A percentile compares a stretch with the other conserved stretches of the same genome.
Evolutionary conservation across 2,113 vertebrate genomes (phyloP).

Genomic region (Prinia subflava): DNA sequence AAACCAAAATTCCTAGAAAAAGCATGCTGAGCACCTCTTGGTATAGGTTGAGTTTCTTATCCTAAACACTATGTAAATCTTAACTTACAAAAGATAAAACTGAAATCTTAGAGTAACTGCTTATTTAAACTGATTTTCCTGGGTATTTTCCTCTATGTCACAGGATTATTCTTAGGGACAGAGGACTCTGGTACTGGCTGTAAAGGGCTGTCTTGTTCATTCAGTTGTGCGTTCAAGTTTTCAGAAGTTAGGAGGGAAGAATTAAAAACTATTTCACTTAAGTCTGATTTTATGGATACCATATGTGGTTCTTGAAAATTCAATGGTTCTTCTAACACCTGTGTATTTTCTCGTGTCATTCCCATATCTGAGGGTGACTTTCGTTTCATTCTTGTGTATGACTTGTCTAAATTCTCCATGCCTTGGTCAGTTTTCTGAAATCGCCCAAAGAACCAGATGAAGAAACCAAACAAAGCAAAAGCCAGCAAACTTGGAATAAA

Average conservation of each 20-base stretch:
- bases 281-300: slow-evolving; percentile 82
- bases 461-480: slow-evolving; percentile 94
- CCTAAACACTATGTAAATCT: slow-evolving; percentile 73
- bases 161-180: slow-evolving; percentile 55
- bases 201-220: slow-evolving; percentile 57
- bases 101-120: slow-evolving; percentile 51
- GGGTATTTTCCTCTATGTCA: slow-evolving; percentile 53
- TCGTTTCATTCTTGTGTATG: slow-evolving; percentile 90
- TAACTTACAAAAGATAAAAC: slow-evolving; percentile 72
- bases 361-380: slow-evolving; percentile 93
- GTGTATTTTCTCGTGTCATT: slow-evolving; percentile 85
- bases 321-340: slow-evolving; percentile 76
- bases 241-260: slow-evolving; percentile 77
- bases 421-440: slow-evolving; percentile 93
- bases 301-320: slow-evolving; percentile 80
- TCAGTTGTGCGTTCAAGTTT: slow-evolving; percentile 73
- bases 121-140: slow-evolving; percentile 48
- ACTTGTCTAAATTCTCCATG: slow-evolving; percentile 88
- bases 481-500: slow-evolving; percentile 92
- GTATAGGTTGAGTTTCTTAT: slow-evolving; percentile 66
- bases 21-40: slow-evolving; percentile 86
- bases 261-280: slow-evolving; percentile 79
- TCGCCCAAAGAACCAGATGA: slow-evolving; percentile 92
- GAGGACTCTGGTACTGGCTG: slow-evolving; percentile 58
- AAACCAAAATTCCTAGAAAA: slow-evolving; percentile 75